Base-by-base conservation (phyloP, 2,113 vertebrate species). In the Myanophis thanlyinensis region DNA sequence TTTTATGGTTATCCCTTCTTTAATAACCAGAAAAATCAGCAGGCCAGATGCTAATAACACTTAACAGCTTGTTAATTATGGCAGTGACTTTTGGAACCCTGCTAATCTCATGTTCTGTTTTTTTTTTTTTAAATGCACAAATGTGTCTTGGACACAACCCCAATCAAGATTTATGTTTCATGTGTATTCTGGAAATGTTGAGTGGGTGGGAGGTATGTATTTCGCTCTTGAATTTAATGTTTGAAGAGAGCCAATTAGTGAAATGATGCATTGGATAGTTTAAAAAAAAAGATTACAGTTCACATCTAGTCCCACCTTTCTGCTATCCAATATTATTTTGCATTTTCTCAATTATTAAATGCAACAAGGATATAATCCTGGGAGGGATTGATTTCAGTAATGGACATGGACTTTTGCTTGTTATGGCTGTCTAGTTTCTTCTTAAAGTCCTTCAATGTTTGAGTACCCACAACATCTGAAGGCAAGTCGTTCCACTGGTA, bases 311-410 rank as follows among this genome's bases (percentile, higher is more conserved):
- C 95, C 96, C 93, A 96, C 92, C 90, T 94, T 56, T 94, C 95
- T 88, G 91, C 94, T 95, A 95, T 97, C 90, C 87, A 12, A 94
- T 93, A 93, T 30, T 46, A 92, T 97, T 84, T 95, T 97, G 96
- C 92, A 92, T 95, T 96, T 96, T 95, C 94, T 94, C 92, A 96
- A 93, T 95, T 95, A 96, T 96, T 97, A 96, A 95, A 94, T 48
- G 47, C 54, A 94, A 93, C 94, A 95, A 91, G 89, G 95, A 94
- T 93, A 95, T 97, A 56, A 92, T 93, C 95, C 93, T 97, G 27
- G n/a, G 91, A 93, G 44, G 96, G 94, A 91, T 95, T 97, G 92
- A 59, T 94, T 93, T 95, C 56, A 90, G 2, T 92, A 86, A 90
- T 89, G 93, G 73, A 49, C 22, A 6, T 87, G 1, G 10, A 46